These are phyloP conservation scores for Stichopus horrens DNA, from an alignment of 53 echinoderm and acorn worm genomes.

Conservation along the genomic window DNA sequence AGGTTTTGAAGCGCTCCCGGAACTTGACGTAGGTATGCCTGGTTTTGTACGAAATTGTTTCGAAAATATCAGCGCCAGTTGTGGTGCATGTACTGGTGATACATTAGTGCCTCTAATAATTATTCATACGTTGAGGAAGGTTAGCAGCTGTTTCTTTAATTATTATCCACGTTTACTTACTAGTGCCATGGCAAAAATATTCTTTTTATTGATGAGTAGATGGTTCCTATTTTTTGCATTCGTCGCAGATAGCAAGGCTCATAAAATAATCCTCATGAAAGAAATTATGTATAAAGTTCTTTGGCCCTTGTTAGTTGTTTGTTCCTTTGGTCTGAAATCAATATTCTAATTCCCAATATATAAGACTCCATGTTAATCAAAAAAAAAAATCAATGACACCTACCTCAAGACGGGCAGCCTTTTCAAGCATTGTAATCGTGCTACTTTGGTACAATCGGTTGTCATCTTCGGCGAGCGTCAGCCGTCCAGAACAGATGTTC, in stretches of 20 bases:
- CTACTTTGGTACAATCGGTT: constrained; percentile 11
- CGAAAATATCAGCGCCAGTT: too few species aligned
- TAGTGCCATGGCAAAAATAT: background rate
- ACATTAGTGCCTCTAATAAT: too few species aligned
- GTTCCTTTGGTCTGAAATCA: background rate
- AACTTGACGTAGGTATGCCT: too few species aligned
- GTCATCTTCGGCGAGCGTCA: background rate
- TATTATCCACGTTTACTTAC: constrained; percentile 15
- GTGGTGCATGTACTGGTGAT: too few species aligned
- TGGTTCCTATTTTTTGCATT: background rate
- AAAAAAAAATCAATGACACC: background rate
- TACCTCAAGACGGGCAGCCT: constrained; percentile 16
- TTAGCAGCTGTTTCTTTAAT: constrained; percentile 12
- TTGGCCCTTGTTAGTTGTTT: background rate
- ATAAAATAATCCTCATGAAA: background rate
- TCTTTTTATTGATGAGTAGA: background rate
- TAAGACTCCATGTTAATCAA: background rate
- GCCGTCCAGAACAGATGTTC: background rate
- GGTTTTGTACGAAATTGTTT: too few species aligned
- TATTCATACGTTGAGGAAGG: constrained; percentile 18
- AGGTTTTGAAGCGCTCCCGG: too few species aligned
- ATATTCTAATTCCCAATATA: constrained; percentile 1
- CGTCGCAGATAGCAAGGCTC: background rate
- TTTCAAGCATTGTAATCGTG: background rate
- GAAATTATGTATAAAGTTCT: background rate